Evolutionary conservation across 2,113 vertebrate genomes (phyloP), one percentile per base, ranked within the genome.

Genomic region (Crocuta crocuta): DNA sequence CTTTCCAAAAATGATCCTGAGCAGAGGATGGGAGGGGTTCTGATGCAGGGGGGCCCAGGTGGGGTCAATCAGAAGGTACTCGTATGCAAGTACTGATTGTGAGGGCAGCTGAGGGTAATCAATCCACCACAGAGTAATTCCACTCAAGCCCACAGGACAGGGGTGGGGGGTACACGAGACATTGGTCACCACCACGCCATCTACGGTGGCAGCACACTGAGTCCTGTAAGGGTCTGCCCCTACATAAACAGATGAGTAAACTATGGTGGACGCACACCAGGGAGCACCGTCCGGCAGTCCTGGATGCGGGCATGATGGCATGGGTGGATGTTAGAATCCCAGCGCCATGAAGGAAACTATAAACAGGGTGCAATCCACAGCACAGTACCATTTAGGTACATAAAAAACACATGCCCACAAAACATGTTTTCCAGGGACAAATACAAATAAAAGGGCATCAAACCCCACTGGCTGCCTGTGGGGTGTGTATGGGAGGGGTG

Each of bases 71-170:
- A 86, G 73, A 65, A 89, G 43, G 45, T 2, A 4, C 31, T 50
- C 13, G 80, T 68, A 8, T 0, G n/a, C 55, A 31, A 33, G 5
- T 43, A 11, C 63, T 21, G 61, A 35, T 0, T 63, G 35, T n/a
- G 26, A n/a, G 7, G 74, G 24, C 0, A 61, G 26, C 71, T 12
- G 2, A 4, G 31, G 16, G 12, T 8, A 35, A 65, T 21, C 11
- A 35, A 65, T 16, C 21, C 13, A 17, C 61, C 33, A 12, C 50
- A 74, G 73, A 71, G 87, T 39, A 68, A 55, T 31, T 13, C 10
- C 84, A 7, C 74, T 15, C 0, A 1, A 17, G 26, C 24, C 26
- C 16, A 31, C 10, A 3, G 12, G 73, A 1, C 0, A 0, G 9
- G 50, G 28, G 12, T 15, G 1, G 6, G 73, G 73, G 73, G 11